phyloP scores from a whole-genome alignment of 2,888 invertebrate genomes.

The Bimastos eiseni region DNA sequence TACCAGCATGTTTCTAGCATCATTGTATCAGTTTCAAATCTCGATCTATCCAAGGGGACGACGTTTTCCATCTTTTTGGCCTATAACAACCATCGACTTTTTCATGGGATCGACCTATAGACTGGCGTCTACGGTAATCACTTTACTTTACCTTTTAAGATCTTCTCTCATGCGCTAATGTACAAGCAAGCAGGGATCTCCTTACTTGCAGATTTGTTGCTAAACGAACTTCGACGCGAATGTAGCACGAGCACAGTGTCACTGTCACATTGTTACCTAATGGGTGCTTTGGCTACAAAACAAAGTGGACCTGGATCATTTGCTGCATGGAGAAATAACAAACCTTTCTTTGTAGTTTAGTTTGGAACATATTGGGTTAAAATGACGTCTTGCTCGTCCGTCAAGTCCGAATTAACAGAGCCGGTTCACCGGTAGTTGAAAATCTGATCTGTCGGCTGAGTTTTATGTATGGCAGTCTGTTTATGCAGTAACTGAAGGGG shows the following conservation, averaged over 20 bases:
- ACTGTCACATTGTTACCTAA: background rate
- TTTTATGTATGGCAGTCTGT: background rate
- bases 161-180: background rate
- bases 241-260: background rate
- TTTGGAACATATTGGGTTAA: background rate
- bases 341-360: background rate
- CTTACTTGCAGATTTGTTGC: background rate
- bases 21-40: background rate
- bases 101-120: background rate
- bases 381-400: background rate
- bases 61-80: conserved; percentile 1
- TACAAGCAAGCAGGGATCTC: background rate
- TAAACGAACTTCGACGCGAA: background rate
- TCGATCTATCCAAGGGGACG: background rate
- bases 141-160: conserved; percentile 13
- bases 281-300: background rate
- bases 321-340: background rate
- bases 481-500: background rate
- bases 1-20: conserved; percentile 6
- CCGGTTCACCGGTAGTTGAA: background rate
- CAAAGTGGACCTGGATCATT: background rate
- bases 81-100: background rate
- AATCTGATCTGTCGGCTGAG: background rate
- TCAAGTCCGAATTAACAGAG: background rate
- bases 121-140: background rate